Evolutionary conservation across 2,888 invertebrate species (phyloP).

Genomic region (Masnerella sp.): DNA sequence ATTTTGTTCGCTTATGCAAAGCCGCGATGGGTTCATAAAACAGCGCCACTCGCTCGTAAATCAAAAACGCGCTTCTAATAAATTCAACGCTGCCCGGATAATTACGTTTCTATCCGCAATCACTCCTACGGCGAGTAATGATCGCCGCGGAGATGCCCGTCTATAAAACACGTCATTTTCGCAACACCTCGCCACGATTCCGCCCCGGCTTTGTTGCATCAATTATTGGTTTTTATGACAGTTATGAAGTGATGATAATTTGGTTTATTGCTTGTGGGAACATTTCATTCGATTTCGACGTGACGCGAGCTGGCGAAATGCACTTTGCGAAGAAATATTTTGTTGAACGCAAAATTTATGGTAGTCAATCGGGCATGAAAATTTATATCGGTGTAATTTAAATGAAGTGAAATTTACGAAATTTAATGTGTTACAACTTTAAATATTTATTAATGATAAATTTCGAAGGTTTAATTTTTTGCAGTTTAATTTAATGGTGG

Average conservation of each 20-base stretch:
- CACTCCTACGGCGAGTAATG: slow-evolving; percentile 21
- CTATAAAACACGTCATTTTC: slow-evolving; percentile 15
- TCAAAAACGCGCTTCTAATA: slow-evolving; percentile 41
- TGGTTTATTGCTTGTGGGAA: background rate
- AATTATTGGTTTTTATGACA: slow-evolving; percentile 5
- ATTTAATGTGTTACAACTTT: too few species aligned
- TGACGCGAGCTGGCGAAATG: too few species aligned
- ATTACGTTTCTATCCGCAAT: slow-evolving; percentile 29
- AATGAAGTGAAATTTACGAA: too few species aligned
- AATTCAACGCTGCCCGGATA: slow-evolving; percentile 33
- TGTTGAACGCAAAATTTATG: too few species aligned
- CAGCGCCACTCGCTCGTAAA: slow-evolving; percentile 34
- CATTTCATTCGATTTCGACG: background rate
- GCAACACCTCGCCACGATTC: slow-evolving; percentile 6
- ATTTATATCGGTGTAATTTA: too few species aligned
- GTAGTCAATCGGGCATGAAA: too few species aligned
- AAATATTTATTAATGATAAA: too few species aligned
- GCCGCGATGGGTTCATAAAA: slow-evolving; percentile 37
- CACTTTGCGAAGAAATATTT: too few species aligned
- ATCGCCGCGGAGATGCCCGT: background rate
- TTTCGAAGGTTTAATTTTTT: too few species aligned
- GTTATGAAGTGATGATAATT: background rate
- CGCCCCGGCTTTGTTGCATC: slow-evolving; percentile 1
- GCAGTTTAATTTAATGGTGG: too few species aligned
- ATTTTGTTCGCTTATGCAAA: slow-evolving; percentile 43